Conservation (phyloP, 2,888 invertebrate genomes). For the Drosophila prolongata region DNA sequence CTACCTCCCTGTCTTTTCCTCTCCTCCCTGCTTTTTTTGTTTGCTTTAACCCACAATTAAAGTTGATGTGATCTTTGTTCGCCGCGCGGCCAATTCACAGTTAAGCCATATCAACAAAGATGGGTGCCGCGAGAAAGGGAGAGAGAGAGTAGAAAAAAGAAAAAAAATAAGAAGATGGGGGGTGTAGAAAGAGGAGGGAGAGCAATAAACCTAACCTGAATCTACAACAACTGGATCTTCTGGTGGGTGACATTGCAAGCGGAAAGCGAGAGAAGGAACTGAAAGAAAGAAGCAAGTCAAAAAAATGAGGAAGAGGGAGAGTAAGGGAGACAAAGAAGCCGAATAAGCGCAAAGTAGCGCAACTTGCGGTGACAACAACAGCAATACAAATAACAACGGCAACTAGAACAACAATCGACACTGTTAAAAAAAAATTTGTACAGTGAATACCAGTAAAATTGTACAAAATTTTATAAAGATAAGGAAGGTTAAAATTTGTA, state of each 20-base stretch:
- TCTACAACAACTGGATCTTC: conserved; percentile 38
- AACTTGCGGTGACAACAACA: conserved; percentile 67
- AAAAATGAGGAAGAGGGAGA: conserved; percentile 27
- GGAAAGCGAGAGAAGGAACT: conserved; percentile 4
- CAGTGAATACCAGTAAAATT: background rate
- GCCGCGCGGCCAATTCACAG: conserved; percentile 62
- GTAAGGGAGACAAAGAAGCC: conserved; percentile 57
- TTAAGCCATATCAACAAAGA: conserved; percentile 45
- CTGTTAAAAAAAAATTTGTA: conserved; percentile 3
- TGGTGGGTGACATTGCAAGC: conserved; percentile 67
- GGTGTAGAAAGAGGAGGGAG: conserved; percentile 16
- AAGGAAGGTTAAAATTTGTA: too few relatives aligned
- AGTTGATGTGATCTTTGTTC: conserved; percentile 38
- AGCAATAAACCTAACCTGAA: conserved; percentile 69
- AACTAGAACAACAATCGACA: conserved; percentile 41
- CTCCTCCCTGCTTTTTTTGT: background rate
- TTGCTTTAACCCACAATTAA: conserved; percentile 25
- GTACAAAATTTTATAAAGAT: background rate
- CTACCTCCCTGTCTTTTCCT: conserved; percentile 1
- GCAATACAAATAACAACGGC: conserved; percentile 24
- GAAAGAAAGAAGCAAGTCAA: background rate
- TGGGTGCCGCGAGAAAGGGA: conserved; percentile 3
- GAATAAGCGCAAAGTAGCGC: conserved; percentile 78
- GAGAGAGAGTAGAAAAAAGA: background rate
- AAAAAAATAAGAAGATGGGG: background rate